Evolutionary conservation across 1,140 invertebrate species (phyloP).

Genomic region (Pararge aegeria): DNA sequence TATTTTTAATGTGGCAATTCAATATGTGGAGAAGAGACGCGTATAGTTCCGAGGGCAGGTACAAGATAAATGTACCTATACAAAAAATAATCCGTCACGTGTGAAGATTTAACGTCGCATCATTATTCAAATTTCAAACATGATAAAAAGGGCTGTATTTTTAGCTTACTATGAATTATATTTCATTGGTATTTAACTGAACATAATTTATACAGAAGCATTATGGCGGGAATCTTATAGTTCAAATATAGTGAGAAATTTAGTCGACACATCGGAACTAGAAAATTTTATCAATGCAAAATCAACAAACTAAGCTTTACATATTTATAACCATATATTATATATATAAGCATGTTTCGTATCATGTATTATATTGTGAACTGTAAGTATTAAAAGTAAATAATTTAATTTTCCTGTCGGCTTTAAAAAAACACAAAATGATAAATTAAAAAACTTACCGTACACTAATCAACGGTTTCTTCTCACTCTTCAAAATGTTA

Average conservation of each 20-base stretch:
- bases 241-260: not conserved
- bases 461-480: slow-evolving; percentile 39
- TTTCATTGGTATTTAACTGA: not conserved
- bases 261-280: no score
- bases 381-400: no score
- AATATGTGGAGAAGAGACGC: slow-evolving; percentile 35
- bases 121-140: not conserved
- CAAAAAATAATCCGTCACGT: slow-evolving; percentile 58
- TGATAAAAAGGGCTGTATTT: slow-evolving; percentile 18
- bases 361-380: no score
- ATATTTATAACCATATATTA: no score
- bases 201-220: not conserved
- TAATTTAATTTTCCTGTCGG: no score
- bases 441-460: slow-evolving; percentile 37
- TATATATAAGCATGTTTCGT: no score
- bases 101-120: slow-evolving; percentile 34
- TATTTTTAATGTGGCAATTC: slow-evolving; percentile 18
- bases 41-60: slow-evolving; percentile 36
- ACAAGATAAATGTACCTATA: slow-evolving; percentile 26
- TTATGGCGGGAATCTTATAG: not conserved
- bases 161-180: not conserved
- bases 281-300: no score
- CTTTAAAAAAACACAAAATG: no score
- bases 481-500: slow-evolving; percentile 42
- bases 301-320: no score